Evolutionary conservation across 1,140 invertebrate genomes (phyloP), one percentile per base, ranked within the genome.

Genomic region (Anoplolepis gracilipes): DNA sequence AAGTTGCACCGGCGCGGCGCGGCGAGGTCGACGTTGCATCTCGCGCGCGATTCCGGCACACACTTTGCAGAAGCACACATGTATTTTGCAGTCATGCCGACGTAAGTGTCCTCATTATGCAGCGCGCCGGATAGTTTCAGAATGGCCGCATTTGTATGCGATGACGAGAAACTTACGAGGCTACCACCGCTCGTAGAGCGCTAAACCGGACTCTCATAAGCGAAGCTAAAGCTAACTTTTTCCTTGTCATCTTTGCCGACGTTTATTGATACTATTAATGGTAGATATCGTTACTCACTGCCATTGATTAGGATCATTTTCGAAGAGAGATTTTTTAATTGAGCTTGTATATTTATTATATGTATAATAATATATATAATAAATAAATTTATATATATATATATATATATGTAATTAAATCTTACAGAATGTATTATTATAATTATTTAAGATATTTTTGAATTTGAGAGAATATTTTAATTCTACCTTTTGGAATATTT

Each of bases 91-190:
- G 36, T 33, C 36, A 55, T 59, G 28, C 55, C 65, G 28, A 25
- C 53, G 59, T 82, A 82, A 72, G 53, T 53, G n/a, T 36, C 59
- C 25, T 82, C 53, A 82, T 82, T 82, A 82, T 82, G 65, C 78
- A 42, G 30, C 55, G 53, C 13, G 39, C 8, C 19, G 53, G 67
- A 2, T 13, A 82, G 49, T 82, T 82, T 72, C n/a, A 28, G 36
- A 22, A 25, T 30, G 39, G 67, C 55, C 67, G 25, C 22, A 36
- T 81, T 57, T 57, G 33, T 62, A 22, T 39, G 16, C 36, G 19
- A 30, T 42, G 64, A 16, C 16, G 28, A 25, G 49, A 30, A 72
- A 72, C 19, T 28, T 81, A 70, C 16, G 25, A 81, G 36, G 39
- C 19, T 46, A 42, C 28, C 5, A 42, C 25, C n/a, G 19, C 30